phyloP scores from a whole-genome alignment of 2,113 vertebrate species.

The Lates calcarifer region DNA sequence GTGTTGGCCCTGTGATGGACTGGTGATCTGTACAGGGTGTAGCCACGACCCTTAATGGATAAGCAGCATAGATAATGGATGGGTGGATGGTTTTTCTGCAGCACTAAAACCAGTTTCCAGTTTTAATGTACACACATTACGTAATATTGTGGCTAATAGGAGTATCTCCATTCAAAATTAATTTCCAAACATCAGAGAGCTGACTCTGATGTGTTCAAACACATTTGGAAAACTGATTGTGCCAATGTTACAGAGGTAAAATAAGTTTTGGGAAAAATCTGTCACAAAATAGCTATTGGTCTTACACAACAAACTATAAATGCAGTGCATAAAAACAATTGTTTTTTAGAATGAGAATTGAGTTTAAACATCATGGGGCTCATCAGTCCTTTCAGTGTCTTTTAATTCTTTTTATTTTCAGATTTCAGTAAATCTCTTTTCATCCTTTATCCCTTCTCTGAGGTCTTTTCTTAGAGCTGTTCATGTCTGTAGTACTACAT shows the following conservation, averaged over 20 bases:
- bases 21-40: too few relatives aligned
- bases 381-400: neutral
- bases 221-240: neutral
- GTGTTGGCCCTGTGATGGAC: too few relatives aligned
- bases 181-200: neutral
- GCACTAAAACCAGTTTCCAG: too few relatives aligned
- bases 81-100: too few relatives aligned
- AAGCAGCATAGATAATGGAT: too few relatives aligned
- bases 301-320: neutral
- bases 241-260: neutral
- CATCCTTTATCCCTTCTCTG: neutral
- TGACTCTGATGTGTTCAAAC: neutral
- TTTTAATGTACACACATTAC: too few relatives aligned
- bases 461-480: neutral
- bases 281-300: neutral
- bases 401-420: neutral
- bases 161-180: neutral
- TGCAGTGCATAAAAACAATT: neutral
- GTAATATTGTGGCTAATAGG: too few relatives aligned
- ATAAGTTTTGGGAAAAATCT: neutral
- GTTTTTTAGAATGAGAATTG: neutral
- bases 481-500: neutral
- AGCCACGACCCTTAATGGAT: too few relatives aligned
- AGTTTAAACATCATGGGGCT: slow-evolving; percentile 1
- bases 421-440: neutral